phyloP scores from a whole-genome alignment of 2,888 invertebrate species.

The Siphlonurus alternatus region DNA sequence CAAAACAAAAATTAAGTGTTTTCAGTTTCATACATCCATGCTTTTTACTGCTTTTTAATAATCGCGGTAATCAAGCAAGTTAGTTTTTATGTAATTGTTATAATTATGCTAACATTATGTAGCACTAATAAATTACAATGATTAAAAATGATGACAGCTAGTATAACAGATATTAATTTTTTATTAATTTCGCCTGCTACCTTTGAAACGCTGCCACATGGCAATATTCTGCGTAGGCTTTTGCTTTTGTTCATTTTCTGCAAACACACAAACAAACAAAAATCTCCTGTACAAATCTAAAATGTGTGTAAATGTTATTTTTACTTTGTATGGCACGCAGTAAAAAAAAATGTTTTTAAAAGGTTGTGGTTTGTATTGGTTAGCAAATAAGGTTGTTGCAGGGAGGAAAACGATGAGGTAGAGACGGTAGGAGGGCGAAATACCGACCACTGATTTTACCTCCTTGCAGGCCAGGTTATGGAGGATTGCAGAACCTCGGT shows the following conservation, averaged over 20 bases:
- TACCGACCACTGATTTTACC: slow-evolving; percentile 94
- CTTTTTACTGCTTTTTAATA: no score
- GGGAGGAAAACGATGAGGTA: neutral
- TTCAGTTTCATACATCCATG: no score
- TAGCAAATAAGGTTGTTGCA: neutral
- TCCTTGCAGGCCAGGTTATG: slow-evolving; percentile 89
- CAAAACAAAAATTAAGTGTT: no score
- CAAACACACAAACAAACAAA: slow-evolving; percentile 25
- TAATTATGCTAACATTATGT: no score
- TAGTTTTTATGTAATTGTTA: no score
- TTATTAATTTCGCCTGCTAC: slow-evolving; percentile 34
- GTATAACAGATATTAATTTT: no score
- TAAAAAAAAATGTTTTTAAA: neutral
- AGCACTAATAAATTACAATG: no score
- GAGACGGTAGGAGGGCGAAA: slow-evolving; percentile 23
- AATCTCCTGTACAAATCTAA: neutral
- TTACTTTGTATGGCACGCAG: neutral
- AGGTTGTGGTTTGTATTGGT: neutral
- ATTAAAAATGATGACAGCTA: no score
- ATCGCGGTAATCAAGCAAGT: no score
- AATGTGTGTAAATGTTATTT: no score
- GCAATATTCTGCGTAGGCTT: slow-evolving; percentile 42
- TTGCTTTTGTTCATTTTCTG: slow-evolving; percentile 50
- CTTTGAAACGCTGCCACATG: slow-evolving; percentile 44
- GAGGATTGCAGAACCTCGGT: slow-evolving; percentile 69